Percentiles rank a stretch among this genome's conserved stretches.
These are phyloP conservation scores for Condylura cristata DNA, from an alignment of 2,113 vertebrate genomes.

Conservation along the genomic window DNA sequence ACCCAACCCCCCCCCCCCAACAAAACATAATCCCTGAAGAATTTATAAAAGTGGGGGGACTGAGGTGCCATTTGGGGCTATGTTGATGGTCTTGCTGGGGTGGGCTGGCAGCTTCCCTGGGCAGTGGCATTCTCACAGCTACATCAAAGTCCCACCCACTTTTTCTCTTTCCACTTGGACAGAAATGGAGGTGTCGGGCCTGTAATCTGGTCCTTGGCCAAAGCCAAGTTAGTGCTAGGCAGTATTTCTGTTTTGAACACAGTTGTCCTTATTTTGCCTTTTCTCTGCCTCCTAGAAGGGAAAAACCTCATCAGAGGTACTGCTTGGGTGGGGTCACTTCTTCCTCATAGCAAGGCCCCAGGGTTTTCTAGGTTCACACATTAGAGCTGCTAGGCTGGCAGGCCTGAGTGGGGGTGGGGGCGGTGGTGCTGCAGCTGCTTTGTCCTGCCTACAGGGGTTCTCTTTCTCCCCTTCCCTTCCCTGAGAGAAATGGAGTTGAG, in stretches of 20 bases:
- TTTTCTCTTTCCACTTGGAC: conserved; percentile 75
- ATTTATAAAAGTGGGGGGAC: background rate
- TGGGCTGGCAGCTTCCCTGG: conserved; percentile 64
- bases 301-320: conserved; percentile 58
- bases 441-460: background rate
- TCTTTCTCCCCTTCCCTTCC: background rate
- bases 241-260: conserved; percentile 70
- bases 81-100: background rate
- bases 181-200: conserved; percentile 68
- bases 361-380: conserved; percentile 71
- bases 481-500: background rate
- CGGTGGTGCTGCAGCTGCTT: background rate
- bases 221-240: conserved; percentile 49
- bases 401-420: background rate
- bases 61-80: conserved; percentile 66
- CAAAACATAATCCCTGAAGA: conserved; percentile 33
- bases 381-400: conserved; percentile 35
- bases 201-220: conserved; percentile 67
- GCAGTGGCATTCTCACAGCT: conserved; percentile 69
- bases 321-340: conserved; percentile 61
- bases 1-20: background rate
- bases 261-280: conserved; percentile 77
- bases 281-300: conserved; percentile 42
- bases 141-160: conserved; percentile 67
- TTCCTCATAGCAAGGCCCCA: conserved; percentile 17